Evolutionary conservation across 2,113 vertebrate species (phyloP).

Genomic region (Raja brachyura): DNA sequence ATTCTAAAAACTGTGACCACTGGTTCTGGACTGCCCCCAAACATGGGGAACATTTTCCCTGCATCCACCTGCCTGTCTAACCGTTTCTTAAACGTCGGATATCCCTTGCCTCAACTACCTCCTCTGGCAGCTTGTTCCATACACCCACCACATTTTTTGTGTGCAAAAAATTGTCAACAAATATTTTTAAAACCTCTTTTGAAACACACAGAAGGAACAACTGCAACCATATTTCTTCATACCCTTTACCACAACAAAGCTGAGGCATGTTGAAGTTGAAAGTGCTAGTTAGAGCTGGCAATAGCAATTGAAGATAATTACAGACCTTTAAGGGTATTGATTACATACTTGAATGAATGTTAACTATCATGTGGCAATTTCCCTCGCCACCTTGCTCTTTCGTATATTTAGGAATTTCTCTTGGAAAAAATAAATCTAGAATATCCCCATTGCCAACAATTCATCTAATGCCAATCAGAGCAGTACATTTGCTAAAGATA

Average conservation of each 20-base stretch:
- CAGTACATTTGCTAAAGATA: background rate
- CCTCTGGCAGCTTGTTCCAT: no score
- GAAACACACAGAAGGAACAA: background rate
- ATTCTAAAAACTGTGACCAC: no score
- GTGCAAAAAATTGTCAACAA: no score
- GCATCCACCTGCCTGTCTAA: no score
- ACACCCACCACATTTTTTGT: no score
- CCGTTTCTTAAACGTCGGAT: no score
- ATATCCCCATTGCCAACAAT: background rate
- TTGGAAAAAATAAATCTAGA: background rate
- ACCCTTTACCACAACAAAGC: no score
- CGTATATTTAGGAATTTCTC: background rate
- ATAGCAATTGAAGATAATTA: constrained; percentile 30
- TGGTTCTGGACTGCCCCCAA: no score
- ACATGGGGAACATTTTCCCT: no score
- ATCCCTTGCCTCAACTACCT: no score
- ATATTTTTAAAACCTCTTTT: background rate
- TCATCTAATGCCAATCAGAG: background rate
- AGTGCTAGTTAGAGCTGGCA: constrained; percentile 11
- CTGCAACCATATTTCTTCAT: background rate
- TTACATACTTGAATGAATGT: constrained; percentile 12
- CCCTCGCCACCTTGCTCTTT: background rate
- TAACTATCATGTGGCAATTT: constrained; percentile 23
- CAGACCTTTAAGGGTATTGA: constrained; percentile 18
- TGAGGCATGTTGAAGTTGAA: background rate